A percentile compares a stretch with the other conserved stretches of the same genome.
These are phyloP conservation scores for Sepiola atlantica DNA, from an alignment of 2,888 invertebrate species.

Conservation along the genomic window DNA sequence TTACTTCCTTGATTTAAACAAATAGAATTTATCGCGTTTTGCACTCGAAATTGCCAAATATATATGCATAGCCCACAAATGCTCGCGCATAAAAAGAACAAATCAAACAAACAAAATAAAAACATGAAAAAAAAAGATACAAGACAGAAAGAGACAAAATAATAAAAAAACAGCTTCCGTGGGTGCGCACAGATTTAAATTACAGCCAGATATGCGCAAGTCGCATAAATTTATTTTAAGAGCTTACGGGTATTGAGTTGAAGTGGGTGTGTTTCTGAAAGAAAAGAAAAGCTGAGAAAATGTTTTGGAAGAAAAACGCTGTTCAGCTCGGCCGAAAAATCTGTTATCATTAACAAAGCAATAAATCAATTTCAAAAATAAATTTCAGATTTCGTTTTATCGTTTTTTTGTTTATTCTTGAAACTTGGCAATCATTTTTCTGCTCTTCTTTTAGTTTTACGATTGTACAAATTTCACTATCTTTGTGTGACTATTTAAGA, in stretches of 20 bases:
- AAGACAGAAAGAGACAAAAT: too few relatives aligned
- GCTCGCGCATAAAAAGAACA: neutral
- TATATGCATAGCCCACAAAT: neutral
- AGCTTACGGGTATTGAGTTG: neutral
- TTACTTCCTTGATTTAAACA: too few relatives aligned
- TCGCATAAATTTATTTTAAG: neutral
- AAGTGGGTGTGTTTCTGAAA: neutral
- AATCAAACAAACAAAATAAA: neutral
- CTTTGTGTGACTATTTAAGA: neutral
- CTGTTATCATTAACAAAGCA: constrained; percentile 21
- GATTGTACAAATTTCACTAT: neutral
- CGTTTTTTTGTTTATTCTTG: neutral
- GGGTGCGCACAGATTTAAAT: neutral
- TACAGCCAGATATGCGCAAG: neutral
- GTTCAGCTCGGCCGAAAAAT: neutral
- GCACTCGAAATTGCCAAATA: too few relatives aligned
- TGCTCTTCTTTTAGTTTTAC: neutral
- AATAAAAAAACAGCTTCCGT: neutral
- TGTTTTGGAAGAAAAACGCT: neutral
- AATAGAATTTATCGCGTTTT: too few relatives aligned
- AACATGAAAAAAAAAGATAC: neutral
- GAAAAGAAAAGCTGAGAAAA: neutral
- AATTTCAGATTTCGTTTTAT: neutral
- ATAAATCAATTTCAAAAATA: constrained; percentile 20
- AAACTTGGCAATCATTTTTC: neutral